A percentile compares a stretch with the other conserved stretches of the same genome.
phyloP scores from a whole-genome alignment of 2,113 vertebrate genomes.

The human (Homo sapiens) region DNA sequence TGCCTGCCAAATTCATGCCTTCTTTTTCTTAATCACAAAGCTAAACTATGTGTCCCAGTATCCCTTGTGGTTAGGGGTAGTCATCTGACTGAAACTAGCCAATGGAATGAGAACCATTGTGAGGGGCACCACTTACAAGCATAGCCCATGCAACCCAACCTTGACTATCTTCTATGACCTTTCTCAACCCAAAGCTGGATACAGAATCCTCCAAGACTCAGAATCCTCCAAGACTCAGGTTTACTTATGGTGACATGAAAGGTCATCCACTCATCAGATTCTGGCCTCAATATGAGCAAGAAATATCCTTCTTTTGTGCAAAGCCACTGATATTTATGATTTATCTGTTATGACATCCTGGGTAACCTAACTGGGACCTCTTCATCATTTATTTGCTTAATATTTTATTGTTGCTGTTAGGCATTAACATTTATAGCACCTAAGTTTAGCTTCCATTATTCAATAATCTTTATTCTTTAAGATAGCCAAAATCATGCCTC shows the following conservation, averaged over 20 bases:
- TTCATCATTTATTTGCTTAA: neutral
- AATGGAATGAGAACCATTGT: neutral
- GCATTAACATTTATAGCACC: neutral
- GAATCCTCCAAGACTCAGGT: neutral
- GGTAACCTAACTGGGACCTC: too few relatives aligned
- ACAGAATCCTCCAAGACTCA: neutral
- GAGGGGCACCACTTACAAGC: neutral
- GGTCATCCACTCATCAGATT: neutral
- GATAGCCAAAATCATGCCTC: neutral
- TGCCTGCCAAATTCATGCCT: neutral
- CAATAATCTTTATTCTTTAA: neutral
- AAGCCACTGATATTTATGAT: neutral
- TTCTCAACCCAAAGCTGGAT: neutral
- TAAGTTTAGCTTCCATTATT: neutral
- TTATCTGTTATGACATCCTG: too few relatives aligned
- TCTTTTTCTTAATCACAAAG: neutral
- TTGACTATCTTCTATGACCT: neutral
- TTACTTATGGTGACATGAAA: rapidly evolving
- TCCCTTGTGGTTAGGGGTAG: neutral
- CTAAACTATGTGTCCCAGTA: neutral
- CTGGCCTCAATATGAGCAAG: neutral
- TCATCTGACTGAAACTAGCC: neutral
- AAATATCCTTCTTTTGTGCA: too few relatives aligned
- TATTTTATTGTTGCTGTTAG: neutral
- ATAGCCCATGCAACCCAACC: neutral